phyloP scores from a whole-genome alignment of 2,797 vertebrate genomes.

The Rhincodon typus region DNA sequence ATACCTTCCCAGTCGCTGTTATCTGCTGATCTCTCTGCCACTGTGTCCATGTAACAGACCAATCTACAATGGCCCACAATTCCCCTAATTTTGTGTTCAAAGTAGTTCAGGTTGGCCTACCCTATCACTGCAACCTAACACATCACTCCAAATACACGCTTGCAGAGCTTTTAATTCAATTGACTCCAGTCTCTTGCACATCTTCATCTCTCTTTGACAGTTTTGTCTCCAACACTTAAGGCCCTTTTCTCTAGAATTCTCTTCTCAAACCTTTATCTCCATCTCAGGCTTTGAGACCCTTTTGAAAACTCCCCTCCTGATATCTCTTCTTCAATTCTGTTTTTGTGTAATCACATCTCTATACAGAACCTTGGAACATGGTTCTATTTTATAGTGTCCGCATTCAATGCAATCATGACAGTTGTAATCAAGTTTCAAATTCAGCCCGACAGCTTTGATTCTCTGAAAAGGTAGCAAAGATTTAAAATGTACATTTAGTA shows the following conservation, averaged over 20 bases:
- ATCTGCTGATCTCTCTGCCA: not conserved
- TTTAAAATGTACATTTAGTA: constrained; percentile 28
- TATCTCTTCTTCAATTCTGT: too few relatives aligned
- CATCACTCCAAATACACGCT: not conserved
- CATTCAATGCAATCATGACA: not conserved
- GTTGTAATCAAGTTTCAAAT: not conserved
- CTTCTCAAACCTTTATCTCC: not conserved
- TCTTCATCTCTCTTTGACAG: not conserved
- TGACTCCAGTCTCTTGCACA: not conserved
- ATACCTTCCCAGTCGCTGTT: not conserved
- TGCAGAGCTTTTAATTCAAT: not conserved
- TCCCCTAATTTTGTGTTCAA: not conserved
- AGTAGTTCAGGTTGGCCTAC: not conserved
- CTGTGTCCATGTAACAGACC: not conserved
- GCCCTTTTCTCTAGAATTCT: not conserved
- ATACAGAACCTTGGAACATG: not conserved
- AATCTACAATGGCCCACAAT: not conserved
- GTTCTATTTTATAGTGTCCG: not conserved
- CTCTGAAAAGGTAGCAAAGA: not conserved
- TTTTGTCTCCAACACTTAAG: not conserved
- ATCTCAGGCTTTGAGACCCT: not conserved
- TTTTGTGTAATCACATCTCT: not conserved
- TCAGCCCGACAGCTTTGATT: not conserved
- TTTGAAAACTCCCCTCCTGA: not conserved
- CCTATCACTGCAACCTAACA: not conserved